A percentile compares a stretch with the other conserved stretches of the same genome.
These are phyloP conservation scores for Drosophila eohydei DNA, from an alignment of 2,888 invertebrate species.

Conservation along the genomic window DNA sequence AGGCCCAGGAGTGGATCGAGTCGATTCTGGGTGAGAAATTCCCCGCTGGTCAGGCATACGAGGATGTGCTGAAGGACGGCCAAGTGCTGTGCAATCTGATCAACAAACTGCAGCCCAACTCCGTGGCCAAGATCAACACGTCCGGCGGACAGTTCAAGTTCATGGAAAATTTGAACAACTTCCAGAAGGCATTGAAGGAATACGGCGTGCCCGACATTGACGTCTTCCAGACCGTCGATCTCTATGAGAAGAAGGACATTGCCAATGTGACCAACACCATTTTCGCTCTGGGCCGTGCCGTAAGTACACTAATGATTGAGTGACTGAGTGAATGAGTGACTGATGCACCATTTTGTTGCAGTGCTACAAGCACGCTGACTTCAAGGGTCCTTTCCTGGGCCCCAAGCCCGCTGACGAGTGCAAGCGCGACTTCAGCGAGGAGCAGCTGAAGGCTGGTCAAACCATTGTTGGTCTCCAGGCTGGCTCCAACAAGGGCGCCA, in stretches of 20 bases:
- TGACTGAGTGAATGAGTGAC: constrained; percentile 5
- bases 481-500: constrained; percentile 98
- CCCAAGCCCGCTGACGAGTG: constrained; percentile 97
- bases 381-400: constrained; percentile 94
- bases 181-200: constrained; percentile 93
- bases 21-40: constrained; percentile 93
- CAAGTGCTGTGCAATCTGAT: constrained; percentile 96
- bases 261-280: constrained; percentile 93
- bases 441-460: constrained; percentile 94
- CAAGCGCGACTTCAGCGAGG: constrained; percentile 97
- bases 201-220: constrained; percentile 96
- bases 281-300: constrained; percentile 93
- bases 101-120: constrained; percentile 96
- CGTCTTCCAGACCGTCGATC: constrained; percentile 98
- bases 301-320: constrained; percentile 83
- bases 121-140: constrained; percentile 95
- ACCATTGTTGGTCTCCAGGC: constrained; percentile 97
- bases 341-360: constrained; percentile 80
- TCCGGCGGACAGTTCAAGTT: constrained; percentile 99
- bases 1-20: constrained; percentile 97
- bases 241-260: constrained; percentile 97
- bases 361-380: constrained; percentile 94
- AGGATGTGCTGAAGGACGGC: constrained; percentile 96
- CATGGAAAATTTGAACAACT: constrained; percentile 99
- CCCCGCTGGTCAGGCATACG: constrained; percentile 92